Conservation (phyloP, 37 sponge, comb jelly and placozoan genomes). For the Bolinopsis microptera region DNA sequence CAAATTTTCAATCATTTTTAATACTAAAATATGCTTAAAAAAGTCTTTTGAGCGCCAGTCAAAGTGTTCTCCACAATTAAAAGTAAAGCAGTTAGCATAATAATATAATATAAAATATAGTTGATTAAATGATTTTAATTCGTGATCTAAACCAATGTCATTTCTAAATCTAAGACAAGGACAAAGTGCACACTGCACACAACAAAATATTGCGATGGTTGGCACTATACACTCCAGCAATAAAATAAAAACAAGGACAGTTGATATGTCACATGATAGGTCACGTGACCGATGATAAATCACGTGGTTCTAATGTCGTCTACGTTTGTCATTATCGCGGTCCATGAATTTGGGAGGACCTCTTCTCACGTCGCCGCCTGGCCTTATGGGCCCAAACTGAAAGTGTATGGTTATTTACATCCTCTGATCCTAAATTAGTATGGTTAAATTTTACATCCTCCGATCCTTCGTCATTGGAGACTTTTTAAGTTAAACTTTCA, state of each 20-base stretch:
- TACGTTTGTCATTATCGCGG: not conserved
- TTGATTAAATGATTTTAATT: no score
- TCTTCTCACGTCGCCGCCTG: not conserved
- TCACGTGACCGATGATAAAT: not conserved
- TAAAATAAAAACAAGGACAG: not conserved
- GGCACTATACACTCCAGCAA: not conserved
- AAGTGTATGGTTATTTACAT: not conserved
- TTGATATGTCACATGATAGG: no score
- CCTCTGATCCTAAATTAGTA: no score
- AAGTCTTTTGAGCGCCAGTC: no score
- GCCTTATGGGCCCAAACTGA: slow-evolving; percentile 36
- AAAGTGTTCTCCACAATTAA: no score
- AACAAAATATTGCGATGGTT: not conserved
- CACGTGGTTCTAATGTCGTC: slow-evolving; percentile 1
- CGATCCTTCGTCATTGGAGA: no score
- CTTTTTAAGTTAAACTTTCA: no score
- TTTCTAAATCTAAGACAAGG: not conserved
- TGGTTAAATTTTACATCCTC: no score
- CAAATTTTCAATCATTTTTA: no score
- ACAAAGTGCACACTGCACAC: not conserved
- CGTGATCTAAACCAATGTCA: not conserved
- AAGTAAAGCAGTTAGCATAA: no score
- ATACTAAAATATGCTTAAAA: no score
- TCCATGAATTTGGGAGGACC: slow-evolving; percentile 42
- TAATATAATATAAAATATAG: no score